Conservation (phyloP, 2,797 vertebrate genomes). For the Tapirus indicus region DNA sequence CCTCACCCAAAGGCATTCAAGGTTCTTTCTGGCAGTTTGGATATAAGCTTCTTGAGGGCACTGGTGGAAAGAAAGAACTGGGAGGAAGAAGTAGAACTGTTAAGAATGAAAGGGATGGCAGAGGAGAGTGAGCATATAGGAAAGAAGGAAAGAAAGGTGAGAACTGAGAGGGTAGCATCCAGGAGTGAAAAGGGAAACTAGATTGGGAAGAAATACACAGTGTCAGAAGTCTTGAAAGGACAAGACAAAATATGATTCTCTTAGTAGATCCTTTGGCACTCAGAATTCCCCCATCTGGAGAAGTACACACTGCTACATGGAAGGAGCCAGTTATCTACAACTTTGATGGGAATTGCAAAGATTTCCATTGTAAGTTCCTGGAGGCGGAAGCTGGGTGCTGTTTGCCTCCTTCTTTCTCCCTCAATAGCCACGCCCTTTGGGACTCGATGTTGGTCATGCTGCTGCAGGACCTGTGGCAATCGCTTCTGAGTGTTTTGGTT, state of each 20-base stretch:
- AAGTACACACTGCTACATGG: background rate
- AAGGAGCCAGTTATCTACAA: background rate
- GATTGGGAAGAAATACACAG: background rate
- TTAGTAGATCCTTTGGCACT: background rate
- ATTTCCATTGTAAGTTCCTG: background rate
- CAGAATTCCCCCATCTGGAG: background rate
- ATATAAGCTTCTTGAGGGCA: background rate
- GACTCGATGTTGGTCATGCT: background rate
- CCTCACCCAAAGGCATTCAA: background rate
- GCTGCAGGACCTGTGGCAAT: background rate
- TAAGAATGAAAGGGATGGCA: background rate
- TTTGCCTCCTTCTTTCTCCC: background rate
- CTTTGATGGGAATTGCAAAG: background rate
- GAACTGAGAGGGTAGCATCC: background rate
- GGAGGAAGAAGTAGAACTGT: background rate
- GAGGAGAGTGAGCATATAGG: background rate
- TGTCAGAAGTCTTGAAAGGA: background rate
- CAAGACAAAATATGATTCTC: background rate
- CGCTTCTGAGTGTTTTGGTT: background rate
- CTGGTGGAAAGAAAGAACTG: background rate
- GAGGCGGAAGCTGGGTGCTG: background rate
- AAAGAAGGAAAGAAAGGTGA: background rate
- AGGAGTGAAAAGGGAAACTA: background rate
- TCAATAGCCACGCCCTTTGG: rapidly evolving
- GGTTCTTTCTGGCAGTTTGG: background rate